Evolutionary conservation across 2,888 invertebrate species (phyloP).

Genomic region (Calliopum simillimum): DNA sequence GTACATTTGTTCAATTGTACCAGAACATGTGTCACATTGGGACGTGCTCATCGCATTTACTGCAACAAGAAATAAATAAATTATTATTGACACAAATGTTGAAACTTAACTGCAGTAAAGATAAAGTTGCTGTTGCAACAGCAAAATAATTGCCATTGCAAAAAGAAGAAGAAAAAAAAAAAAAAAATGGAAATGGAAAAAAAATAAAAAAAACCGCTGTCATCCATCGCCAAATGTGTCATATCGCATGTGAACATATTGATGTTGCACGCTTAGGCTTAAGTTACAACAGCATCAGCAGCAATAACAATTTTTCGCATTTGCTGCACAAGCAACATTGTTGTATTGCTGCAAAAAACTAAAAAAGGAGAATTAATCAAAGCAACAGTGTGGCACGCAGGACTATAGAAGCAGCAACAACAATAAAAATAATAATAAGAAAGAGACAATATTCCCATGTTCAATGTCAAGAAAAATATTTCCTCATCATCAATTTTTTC

Average conservation of each 20-base stretch:
- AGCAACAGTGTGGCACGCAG: not conserved
- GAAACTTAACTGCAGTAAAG: not conserved
- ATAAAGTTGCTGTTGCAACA: not conserved
- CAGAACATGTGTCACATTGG: constrained; percentile 61
- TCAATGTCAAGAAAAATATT: too few species aligned
- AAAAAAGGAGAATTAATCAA: not conserved
- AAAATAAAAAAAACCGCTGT: constrained; percentile 23
- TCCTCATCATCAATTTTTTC: not conserved
- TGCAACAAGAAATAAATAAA: constrained; percentile 48
- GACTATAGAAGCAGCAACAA: too few species aligned
- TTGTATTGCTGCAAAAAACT: not conserved
- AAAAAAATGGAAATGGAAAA: constrained; percentile 25
- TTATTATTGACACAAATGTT: constrained; percentile 49
- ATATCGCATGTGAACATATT: not conserved
- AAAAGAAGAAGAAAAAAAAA: constrained; percentile 9
- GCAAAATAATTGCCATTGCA: constrained; percentile 38
- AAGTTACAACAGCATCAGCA: constrained; percentile 7
- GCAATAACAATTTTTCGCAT: not conserved
- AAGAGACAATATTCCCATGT: too few species aligned
- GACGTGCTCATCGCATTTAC: constrained; percentile 49
- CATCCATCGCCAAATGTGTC: constrained; percentile 3
- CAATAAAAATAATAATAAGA: too few species aligned
- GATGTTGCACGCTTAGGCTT: not conserved
- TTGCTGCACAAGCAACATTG: too few species aligned
- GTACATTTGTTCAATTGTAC: constrained; percentile 59